These are phyloP conservation scores for Drosophila malerkotliana DNA, from an alignment of 1,140 invertebrate species.

Conservation along the genomic window DNA sequence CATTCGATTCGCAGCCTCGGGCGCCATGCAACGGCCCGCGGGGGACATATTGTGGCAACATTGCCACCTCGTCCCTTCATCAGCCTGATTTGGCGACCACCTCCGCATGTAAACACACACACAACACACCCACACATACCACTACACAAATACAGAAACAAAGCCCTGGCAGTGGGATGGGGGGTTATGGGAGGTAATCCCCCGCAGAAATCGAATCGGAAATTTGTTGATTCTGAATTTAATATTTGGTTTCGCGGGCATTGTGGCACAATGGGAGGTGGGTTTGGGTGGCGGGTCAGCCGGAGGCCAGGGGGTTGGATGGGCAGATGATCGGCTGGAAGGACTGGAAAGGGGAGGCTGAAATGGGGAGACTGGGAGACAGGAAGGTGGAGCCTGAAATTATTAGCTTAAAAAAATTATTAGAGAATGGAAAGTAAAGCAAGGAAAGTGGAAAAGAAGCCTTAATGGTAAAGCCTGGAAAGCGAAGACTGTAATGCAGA, in stretches of 20 bases:
- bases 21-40: constrained; percentile 39
- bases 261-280: constrained; percentile 17
- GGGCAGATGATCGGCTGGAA: too few species aligned
- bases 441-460: too few species aligned
- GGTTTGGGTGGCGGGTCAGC: not conserved
- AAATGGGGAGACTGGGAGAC: too few species aligned
- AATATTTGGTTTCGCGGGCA: constrained; percentile 41
- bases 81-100: not conserved
- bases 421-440: too few species aligned
- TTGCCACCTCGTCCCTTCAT: not conserved
- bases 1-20: constrained; percentile 34
- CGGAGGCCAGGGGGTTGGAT: not conserved
- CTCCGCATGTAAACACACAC: not conserved
- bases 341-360: too few species aligned
- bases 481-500: too few species aligned
- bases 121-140: not conserved
- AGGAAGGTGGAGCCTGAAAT: too few species aligned
- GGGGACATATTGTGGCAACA: constrained; percentile 40
- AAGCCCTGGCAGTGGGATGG: constrained; percentile 13
- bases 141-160: not conserved
- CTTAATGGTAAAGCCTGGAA: too few species aligned
- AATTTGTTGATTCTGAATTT: constrained; percentile 50
- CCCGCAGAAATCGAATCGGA: constrained; percentile 25
- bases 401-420: too few species aligned
- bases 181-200: constrained; percentile 18